Evolutionary conservation across 2,797 vertebrate genomes (phyloP).

Genomic region (Pempheris klunzingeri): DNA sequence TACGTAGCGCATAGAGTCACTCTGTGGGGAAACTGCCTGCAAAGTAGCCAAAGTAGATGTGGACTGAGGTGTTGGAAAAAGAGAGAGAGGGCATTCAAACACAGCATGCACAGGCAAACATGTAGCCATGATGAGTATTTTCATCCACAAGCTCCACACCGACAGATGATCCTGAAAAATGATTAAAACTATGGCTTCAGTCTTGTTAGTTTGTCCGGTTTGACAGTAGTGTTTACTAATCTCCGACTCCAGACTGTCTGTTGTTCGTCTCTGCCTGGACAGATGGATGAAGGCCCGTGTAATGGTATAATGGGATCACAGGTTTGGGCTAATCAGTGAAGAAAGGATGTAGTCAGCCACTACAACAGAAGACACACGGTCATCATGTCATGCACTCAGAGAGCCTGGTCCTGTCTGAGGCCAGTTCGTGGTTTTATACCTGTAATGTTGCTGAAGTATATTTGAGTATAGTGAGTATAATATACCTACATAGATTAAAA

Average conservation of each 20-base stretch:
- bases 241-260: background rate
- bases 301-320: constrained; percentile 72
- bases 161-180: background rate
- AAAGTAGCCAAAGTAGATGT: background rate
- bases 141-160: background rate
- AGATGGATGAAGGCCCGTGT: constrained; percentile 60
- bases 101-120: background rate
- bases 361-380: constrained; percentile 18
- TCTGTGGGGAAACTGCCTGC: background rate
- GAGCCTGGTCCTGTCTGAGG: background rate
- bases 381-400: constrained; percentile 7
- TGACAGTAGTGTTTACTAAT: constrained; percentile 7
- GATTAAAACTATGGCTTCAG: background rate
- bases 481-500: too few relatives aligned
- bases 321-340: constrained; percentile 55
- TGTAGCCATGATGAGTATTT: background rate
- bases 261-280: constrained; percentile 33
- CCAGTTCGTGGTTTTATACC: background rate
- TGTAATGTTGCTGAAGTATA: too few relatives aligned
- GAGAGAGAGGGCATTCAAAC: too few relatives aligned
- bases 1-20: background rate
- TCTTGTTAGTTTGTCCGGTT: background rate
- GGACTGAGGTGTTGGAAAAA: too few relatives aligned
- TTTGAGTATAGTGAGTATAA: too few relatives aligned
- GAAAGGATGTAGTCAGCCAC: constrained; percentile 32